These are phyloP conservation scores for Drosophila sturtevanti DNA, from an alignment of 1,140 invertebrate genomes.

Conservation along the genomic window DNA sequence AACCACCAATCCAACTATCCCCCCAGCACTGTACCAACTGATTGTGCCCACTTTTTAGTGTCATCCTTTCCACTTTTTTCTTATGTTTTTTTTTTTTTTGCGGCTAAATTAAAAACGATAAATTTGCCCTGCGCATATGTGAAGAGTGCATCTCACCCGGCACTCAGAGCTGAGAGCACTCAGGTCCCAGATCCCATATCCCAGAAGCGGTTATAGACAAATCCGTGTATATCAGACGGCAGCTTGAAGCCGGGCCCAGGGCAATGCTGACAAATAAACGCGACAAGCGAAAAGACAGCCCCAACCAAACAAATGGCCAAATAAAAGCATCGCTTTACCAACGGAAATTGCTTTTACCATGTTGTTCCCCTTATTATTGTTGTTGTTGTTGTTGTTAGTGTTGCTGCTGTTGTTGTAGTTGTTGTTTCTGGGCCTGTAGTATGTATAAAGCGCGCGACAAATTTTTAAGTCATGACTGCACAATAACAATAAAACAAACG, in stretches of 20 bases:
- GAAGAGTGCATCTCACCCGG: conserved; percentile 38
- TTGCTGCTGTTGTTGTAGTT: conserved; percentile 7
- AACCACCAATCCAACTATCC: too few species aligned
- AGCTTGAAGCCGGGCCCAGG: conserved; percentile 28
- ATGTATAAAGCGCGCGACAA: conserved; percentile 63
- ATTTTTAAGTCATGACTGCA: conserved; percentile 79
- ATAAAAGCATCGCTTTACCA: conserved; percentile 60
- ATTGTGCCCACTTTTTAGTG: conserved; percentile 24
- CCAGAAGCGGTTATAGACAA: conserved; percentile 57
- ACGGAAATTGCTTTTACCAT: conserved; percentile 65
- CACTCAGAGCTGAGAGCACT: conserved; percentile 17
- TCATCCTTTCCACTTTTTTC: conserved; percentile 23
- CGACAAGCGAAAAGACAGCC: conserved; percentile 21
- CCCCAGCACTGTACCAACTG: background rate
- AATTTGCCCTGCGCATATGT: conserved; percentile 67
- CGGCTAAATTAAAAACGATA: conserved; percentile 82
- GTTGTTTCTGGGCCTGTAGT: conserved; percentile 25
- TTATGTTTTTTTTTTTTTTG: conserved; percentile 43
- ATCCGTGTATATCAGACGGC: conserved; percentile 67
- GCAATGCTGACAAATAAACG: conserved; percentile 37
- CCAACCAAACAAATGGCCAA: conserved; percentile 69
- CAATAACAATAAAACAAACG: conserved; percentile 79
- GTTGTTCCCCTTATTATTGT: conserved; percentile 11
- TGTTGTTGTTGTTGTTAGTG: conserved; percentile 19
- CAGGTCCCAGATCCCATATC: conserved; percentile 9